Evolutionary conservation across 2,888 invertebrate genomes (phyloP).

Genomic region (Andrena chrysosceles): DNA sequence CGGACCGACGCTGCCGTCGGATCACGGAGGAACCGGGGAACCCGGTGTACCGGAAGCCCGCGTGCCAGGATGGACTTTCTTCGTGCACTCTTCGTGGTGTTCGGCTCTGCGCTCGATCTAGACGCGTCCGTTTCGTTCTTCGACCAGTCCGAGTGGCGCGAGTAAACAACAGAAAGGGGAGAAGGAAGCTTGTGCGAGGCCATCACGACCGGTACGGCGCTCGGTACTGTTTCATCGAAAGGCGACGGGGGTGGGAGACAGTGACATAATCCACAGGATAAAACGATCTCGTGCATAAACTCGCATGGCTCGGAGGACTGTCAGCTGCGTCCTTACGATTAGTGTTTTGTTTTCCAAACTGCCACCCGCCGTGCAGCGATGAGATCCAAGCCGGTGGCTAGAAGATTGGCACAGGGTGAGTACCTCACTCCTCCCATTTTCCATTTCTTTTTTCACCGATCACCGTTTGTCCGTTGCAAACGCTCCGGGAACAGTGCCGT

Average conservation of each 20-base stretch:
- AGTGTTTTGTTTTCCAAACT: slow-evolving; percentile 81
- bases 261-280: slow-evolving; percentile 63
- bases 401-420: slow-evolving; percentile 90
- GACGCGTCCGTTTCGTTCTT: slow-evolving; percentile 25
- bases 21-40: slow-evolving; percentile 59
- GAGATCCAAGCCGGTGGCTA: slow-evolving; percentile 91
- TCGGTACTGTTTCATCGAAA: slow-evolving; percentile 2
- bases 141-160: slow-evolving; percentile 30
- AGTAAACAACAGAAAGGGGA: neutral
- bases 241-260: slow-evolving; percentile 35
- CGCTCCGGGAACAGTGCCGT: neutral
- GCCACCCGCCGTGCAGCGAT: slow-evolving; percentile 85
- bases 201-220: slow-evolving; percentile 3
- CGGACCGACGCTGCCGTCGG: slow-evolving; percentile 73
- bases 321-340: slow-evolving; percentile 71
- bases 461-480: neutral
- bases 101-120: slow-evolving; percentile 39
- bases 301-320: slow-evolving; percentile 82
- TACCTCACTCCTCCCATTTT: slow-evolving; percentile 40
- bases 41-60: slow-evolving; percentile 64
- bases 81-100: slow-evolving; percentile 44
- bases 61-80: slow-evolving; percentile 54
- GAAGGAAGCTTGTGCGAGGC: slow-evolving; percentile 11
- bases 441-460: neutral
- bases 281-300: slow-evolving; percentile 64